Base-by-base conservation (phyloP, 2,888 invertebrate species). In the Sarcophaga carnaria region DNA sequence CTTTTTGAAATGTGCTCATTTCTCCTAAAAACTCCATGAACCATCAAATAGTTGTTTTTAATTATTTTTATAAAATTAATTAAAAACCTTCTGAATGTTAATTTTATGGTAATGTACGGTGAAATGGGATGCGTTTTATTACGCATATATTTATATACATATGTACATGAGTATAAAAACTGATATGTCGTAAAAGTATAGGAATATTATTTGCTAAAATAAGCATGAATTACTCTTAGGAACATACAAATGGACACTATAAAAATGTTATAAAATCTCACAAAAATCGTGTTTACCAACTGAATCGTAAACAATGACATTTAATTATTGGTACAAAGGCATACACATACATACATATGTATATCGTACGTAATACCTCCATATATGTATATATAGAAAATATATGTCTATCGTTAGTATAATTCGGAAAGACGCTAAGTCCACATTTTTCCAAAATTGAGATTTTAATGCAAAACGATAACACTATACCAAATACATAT, bases 191-290 rank as follows among this genome's bases (percentile, higher is more conserved):
- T 27, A 27, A 27, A 27, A 27, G 27, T 27, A 6, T 27, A 27
- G 27, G 1, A 27, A 27, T 27, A 27, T 27, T 84, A 54, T 60
- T 66, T 82, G 75, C 79, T 70, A 79, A 64, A 66, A 66, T 79
- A 75, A 62, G 71, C 74, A 76, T 70, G 82, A 85, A 85, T 66
- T 75, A 71, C 47, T 71, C 75, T 82, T 62, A 82, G 76, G 75
- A 76, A 76, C 70, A 85, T 76, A 62, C 78, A 82, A 86, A n/a
- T n/a, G n/a, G n/a, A n/a, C n/a, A n/a, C n/a, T 79, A 86, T 86
- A 79, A 82, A 86, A 82, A 74, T 80, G 72, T 85, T 80, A 80
- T 85, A 85, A 85, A 85, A 80, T 80, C 62, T 80, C 72, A 85
- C 22, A 63, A 62, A 37, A 45, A 14, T 1, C 12, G 2, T 37